Evolutionary conservation across 2,113 vertebrate species (phyloP).

Genomic region (Neofelis nebulosa): DNA sequence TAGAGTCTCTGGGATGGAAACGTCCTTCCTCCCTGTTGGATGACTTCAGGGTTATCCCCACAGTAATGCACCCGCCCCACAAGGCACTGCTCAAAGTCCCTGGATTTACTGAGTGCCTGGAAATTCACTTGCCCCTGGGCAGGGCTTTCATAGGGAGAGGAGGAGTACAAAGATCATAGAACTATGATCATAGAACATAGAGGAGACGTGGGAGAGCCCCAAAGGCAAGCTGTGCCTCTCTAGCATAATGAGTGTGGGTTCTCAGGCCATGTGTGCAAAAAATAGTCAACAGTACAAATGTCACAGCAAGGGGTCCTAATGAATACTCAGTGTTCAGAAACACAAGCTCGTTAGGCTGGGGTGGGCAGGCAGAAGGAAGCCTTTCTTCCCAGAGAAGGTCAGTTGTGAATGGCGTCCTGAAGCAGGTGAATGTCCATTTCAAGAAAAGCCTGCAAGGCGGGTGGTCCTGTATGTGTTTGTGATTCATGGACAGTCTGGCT

Average conservation of each 20-base stretch:
- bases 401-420: not conserved
- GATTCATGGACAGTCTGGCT: not conserved
- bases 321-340: not conserved
- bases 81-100: not conserved
- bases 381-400: not conserved
- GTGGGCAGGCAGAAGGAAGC: not conserved
- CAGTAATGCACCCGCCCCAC: rapidly evolving
- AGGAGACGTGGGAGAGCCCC: not conserved
- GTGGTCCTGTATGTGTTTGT: not conserved
- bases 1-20: not conserved
- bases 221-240: not conserved
- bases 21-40: not conserved
- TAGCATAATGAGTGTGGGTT: not conserved
- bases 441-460: not conserved
- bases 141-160: not conserved
- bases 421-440: not conserved
- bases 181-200: not conserved
- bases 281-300: not conserved
- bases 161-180: not conserved
- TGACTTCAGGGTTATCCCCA: not conserved
- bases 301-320: not conserved
- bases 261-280: not conserved
- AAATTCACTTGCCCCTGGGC: not conserved
- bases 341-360: not conserved
- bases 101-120: not conserved